phyloP scores from a whole-genome alignment of 2,113 vertebrate species.

The Oxygymnocypris stewartii region DNA sequence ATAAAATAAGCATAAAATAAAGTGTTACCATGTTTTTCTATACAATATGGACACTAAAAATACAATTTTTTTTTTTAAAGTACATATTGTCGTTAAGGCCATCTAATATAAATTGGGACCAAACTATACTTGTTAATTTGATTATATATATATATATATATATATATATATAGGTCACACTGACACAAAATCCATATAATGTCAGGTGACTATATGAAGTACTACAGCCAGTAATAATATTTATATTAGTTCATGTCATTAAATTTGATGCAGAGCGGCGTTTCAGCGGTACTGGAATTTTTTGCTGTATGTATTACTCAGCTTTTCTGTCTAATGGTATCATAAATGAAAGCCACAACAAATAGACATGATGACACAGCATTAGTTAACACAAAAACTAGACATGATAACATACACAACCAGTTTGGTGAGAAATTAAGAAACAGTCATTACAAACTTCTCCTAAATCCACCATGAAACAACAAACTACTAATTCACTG shows the following conservation, averaged over 20 bases:
- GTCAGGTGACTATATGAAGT: not conserved
- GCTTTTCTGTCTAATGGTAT: not conserved
- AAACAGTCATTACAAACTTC: not conserved
- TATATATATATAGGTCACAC: not conserved
- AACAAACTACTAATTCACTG: not conserved
- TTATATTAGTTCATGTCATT: not conserved
- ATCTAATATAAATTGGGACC: no score
- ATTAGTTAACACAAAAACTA: not conserved
- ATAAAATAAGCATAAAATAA: no score
- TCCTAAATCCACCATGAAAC: not conserved
- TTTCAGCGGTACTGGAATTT: not conserved
- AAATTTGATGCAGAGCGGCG: no score
- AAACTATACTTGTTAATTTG: no score
- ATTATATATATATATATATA: no score
- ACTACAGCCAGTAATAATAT: not conserved
- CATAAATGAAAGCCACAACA: not conserved
- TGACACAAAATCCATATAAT: not conserved
- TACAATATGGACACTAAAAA: no score
- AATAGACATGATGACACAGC: not conserved
- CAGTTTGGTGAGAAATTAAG: conserved; percentile 1
- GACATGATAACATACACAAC: not conserved
- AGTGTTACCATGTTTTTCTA: no score
- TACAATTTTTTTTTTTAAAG: no score
- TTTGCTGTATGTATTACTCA: not conserved
- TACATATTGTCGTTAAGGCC: no score